Percentiles rank a stretch among this genome's conserved stretches.
Evolutionary conservation across 1,140 invertebrate species (phyloP).

Genomic region (Phenacoccus solenopsis): DNA sequence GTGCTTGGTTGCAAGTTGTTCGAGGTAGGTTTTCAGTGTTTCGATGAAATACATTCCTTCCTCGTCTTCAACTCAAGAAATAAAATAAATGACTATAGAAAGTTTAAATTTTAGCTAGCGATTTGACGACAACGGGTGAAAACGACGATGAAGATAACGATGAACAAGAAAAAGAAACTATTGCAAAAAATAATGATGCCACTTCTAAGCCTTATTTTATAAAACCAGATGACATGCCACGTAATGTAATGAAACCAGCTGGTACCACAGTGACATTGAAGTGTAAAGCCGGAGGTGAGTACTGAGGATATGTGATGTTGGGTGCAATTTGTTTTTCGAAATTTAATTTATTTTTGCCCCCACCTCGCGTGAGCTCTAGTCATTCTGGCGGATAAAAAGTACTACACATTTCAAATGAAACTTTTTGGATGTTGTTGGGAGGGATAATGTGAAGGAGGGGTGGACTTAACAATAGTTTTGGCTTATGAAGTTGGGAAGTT

Average conservation of each 20-base stretch:
- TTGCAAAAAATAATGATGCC: neutral
- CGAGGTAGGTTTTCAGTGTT: slow-evolving; percentile 47
- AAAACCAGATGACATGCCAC: slow-evolving; percentile 38
- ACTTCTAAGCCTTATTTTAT: slow-evolving; percentile 32
- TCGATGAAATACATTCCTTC: neutral
- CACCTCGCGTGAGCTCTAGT: too few species aligned
- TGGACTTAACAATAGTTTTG: too few species aligned
- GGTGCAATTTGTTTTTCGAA: too few species aligned
- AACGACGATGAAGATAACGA: slow-evolving; percentile 17
- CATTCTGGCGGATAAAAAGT: too few species aligned
- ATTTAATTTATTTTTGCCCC: too few species aligned
- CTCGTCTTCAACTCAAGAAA: neutral
- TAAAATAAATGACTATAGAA: neutral
- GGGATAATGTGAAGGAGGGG: too few species aligned
- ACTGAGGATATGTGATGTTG: too few species aligned
- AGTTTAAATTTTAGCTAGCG: neutral
- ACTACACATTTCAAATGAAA: too few species aligned
- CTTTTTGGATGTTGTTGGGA: too few species aligned
- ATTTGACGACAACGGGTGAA: neutral
- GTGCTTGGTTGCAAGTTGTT: slow-evolving; percentile 69
- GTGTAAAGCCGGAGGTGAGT: slow-evolving; percentile 44
- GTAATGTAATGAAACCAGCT: slow-evolving; percentile 46
- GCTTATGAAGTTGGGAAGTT: too few species aligned
- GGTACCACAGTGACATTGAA: slow-evolving; percentile 49
- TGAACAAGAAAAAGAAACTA: slow-evolving; percentile 9